A percentile compares a stretch with the other conserved stretches of the same genome.
phyloP scores from a whole-genome alignment of 2,888 invertebrate species.

The Archaeoteleia sp. region DNA sequence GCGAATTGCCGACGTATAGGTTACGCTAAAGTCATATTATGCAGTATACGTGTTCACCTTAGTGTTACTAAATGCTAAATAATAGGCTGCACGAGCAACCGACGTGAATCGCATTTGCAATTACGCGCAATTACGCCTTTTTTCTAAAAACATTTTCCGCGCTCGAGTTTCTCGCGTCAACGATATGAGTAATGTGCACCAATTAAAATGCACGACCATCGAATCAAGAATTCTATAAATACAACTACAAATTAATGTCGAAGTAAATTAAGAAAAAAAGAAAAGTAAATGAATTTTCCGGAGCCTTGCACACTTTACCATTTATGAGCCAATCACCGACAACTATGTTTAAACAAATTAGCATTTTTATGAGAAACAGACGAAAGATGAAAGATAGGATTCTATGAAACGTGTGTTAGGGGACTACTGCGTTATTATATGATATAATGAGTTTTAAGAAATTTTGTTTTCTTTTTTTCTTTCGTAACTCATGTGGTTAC shows the following conservation, averaged over 20 bases:
- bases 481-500: too few relatives aligned
- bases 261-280: not conserved
- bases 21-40: not conserved
- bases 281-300: too few relatives aligned
- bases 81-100: conserved; percentile 29
- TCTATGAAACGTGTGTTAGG: too few relatives aligned
- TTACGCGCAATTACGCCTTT: conserved; percentile 34
- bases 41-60: conserved; percentile 17
- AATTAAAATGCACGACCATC: not conserved
- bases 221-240: too few relatives aligned
- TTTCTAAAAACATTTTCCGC: conserved; percentile 13
- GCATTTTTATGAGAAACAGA: too few relatives aligned
- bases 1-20: not conserved
- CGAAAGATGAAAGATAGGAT: too few relatives aligned
- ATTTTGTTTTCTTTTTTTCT: too few relatives aligned
- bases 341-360: too few relatives aligned
- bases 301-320: too few relatives aligned
- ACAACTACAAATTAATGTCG: not conserved
- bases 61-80: conserved; percentile 41
- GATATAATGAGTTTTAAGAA: too few relatives aligned
- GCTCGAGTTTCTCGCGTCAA: conserved; percentile 20
- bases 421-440: too few relatives aligned
- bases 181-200: not conserved
- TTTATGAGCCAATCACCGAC: too few relatives aligned
- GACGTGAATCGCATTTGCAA: conserved; percentile 31